Conservation (phyloP, 1,140 invertebrate genomes). For the Branchinecta lynchi region DNA sequence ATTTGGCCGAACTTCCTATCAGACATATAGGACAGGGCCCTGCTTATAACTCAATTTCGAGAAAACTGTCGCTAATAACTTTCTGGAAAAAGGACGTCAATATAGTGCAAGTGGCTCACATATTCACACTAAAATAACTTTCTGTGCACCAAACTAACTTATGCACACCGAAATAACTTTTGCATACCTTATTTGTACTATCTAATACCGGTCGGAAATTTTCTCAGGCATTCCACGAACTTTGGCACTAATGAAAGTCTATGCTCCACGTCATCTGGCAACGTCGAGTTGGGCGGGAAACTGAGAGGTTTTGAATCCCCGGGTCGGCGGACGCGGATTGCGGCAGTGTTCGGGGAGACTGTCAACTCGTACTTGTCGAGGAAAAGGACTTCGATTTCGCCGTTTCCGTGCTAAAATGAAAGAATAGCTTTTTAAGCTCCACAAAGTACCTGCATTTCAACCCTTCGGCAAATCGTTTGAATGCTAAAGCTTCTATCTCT, state of each 20-base stretch:
- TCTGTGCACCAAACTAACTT: too few relatives aligned
- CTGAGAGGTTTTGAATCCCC: background rate
- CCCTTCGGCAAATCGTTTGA: too few relatives aligned
- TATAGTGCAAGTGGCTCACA: too few relatives aligned
- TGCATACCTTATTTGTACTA: background rate
- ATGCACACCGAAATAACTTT: too few relatives aligned
- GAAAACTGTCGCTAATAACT: too few relatives aligned
- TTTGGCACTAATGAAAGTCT: slow-evolving; percentile 20
- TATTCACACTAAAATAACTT: too few relatives aligned
- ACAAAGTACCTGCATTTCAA: too few relatives aligned
- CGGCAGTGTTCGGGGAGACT: slow-evolving; percentile 15
- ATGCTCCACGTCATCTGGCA: slow-evolving; percentile 15
- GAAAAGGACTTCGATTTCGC: slow-evolving; percentile 18
- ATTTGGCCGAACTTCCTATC: too few relatives aligned
- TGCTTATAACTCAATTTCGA: too few relatives aligned
- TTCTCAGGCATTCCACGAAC: slow-evolving; percentile 18
- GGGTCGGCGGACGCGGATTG: slow-evolving; percentile 9
- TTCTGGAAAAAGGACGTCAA: too few relatives aligned
- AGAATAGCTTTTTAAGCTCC: background rate
- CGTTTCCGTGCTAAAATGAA: slow-evolving; percentile 10
- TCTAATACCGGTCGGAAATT: background rate
- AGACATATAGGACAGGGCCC: too few relatives aligned
- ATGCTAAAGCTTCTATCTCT: too few relatives aligned
- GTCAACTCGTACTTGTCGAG: slow-evolving; percentile 13
- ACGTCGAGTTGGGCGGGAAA: slow-evolving; percentile 14